Conservation (phyloP, 30 jellyfish, hydroid and myxozoan genomes). For the Cassiopea xamachana region DNA sequence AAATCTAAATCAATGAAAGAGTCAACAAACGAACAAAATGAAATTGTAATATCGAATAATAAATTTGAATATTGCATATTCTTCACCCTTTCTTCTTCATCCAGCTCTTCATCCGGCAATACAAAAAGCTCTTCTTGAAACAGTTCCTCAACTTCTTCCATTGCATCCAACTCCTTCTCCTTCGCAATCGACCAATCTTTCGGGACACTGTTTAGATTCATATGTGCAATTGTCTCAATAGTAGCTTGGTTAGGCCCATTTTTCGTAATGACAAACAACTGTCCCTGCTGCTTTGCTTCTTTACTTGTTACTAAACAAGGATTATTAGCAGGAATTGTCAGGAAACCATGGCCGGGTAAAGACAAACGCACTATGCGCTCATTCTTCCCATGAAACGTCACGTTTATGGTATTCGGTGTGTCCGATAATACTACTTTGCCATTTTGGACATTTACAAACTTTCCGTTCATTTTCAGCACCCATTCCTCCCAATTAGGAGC, state of each 20-base stretch:
- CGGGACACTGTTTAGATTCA: constrained; percentile 41
- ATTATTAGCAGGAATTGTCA: constrained; percentile 24
- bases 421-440: constrained; percentile 39
- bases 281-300: background rate
- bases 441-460: constrained; percentile 32
- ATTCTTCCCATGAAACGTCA: constrained; percentile 53
- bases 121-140: constrained; percentile 39
- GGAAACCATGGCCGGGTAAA: constrained; percentile 42
- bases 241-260: constrained; percentile 28
- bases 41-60: background rate
- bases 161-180: constrained; percentile 1
- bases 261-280: constrained; percentile 46
- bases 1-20: background rate
- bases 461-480: constrained; percentile 65
- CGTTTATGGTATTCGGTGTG: constrained; percentile 53
- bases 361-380: constrained; percentile 52
- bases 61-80: too few species aligned
- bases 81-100: constrained; percentile 49
- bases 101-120: constrained; percentile 2
- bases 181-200: constrained; percentile 50
- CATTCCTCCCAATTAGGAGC: constrained; percentile 51
- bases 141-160: constrained; percentile 30
- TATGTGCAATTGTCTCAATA: constrained; percentile 26
- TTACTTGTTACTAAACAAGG: constrained; percentile 31
- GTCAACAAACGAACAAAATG: background rate